A percentile compares a stretch with the other conserved stretches of the same genome.
Conservation (phyloP, 2,888 invertebrate genomes). For the Euzetes globulus region DNA sequence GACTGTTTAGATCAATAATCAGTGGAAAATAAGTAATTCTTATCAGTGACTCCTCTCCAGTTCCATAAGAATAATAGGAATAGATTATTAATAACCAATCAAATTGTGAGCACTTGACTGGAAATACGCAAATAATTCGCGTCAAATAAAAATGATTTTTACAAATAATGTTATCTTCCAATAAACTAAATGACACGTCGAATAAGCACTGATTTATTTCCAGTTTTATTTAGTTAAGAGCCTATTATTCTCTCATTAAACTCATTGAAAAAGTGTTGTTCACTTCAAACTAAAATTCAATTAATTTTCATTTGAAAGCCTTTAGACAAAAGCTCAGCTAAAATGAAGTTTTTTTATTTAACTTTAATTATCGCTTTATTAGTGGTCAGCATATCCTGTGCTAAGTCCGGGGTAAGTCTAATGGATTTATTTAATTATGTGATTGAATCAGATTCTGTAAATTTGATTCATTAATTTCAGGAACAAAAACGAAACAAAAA, state of each 20-base stretch:
- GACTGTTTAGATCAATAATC: background rate
- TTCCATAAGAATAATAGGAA: no score
- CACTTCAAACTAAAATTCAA: background rate
- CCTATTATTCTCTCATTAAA: background rate
- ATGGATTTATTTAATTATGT: no score
- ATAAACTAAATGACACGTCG: slow-evolving; percentile 17
- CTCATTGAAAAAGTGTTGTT: background rate
- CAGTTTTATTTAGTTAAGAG: slow-evolving; percentile 2
- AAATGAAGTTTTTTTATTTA: background rate
- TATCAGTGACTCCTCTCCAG: background rate
- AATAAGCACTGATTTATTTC: slow-evolving; percentile 7
- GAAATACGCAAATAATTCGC: slow-evolving; percentile 12
- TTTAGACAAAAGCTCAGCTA: background rate
- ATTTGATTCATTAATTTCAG: background rate
- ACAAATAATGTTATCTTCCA: background rate
- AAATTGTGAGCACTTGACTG: slow-evolving; percentile 10
- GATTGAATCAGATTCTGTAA: no score
- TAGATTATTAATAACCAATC: background rate
- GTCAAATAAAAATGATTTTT: background rate
- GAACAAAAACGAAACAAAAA: background rate
- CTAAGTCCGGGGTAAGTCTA: slow-evolving; percentile 1
- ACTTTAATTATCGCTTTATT: background rate
- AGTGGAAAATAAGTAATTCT: background rate
- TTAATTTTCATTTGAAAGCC: background rate
- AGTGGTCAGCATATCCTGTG: background rate